Conservation (phyloP, 2,113 vertebrate species). For the Apodemus speciosus region DNA sequence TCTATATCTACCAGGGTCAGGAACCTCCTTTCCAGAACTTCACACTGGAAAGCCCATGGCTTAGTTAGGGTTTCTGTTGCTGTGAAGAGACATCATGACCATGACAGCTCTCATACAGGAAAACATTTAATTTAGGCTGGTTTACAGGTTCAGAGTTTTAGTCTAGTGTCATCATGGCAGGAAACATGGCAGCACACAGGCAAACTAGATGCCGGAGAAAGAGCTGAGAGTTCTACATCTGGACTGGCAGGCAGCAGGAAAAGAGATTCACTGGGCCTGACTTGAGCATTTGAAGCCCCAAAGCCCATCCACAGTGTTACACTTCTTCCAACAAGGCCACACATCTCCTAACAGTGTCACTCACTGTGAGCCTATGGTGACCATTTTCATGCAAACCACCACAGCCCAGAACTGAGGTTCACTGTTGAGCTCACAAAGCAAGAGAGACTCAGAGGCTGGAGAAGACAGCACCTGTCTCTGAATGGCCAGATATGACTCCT, state of each 20-base stretch:
- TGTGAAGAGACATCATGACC: background rate
- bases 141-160: background rate
- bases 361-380: background rate
- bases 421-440: background rate
- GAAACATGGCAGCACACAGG: background rate
- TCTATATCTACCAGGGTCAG: background rate
- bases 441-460: background rate
- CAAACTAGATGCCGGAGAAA: background rate
- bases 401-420: background rate
- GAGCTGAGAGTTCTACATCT: background rate
- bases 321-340: background rate
- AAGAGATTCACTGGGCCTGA: background rate
- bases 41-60: background rate
- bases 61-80: background rate
- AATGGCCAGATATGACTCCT: background rate
- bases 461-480: background rate
- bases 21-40: background rate
- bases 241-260: background rate
- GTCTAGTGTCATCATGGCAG: background rate
- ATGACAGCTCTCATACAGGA: background rate
- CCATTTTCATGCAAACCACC: background rate
- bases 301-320: background rate
- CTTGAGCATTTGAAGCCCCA: background rate
- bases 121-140: background rate
- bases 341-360: background rate